phyloP scores from a whole-genome alignment of 1,140 invertebrate species.

The Caligus rogercresseyi region DNA sequence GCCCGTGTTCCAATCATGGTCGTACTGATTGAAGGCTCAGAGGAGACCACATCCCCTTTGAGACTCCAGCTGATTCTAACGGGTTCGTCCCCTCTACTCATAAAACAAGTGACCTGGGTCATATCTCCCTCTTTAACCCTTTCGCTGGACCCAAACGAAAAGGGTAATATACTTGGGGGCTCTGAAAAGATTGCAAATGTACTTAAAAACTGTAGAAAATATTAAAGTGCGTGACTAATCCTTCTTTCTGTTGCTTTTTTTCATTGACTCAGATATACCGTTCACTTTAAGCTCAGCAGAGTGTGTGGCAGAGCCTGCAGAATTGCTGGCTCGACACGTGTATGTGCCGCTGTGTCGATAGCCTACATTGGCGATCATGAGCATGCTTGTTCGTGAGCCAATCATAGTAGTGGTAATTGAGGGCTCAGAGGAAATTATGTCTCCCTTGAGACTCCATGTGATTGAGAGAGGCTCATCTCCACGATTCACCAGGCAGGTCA shows the following conservation, averaged over 20 bases:
- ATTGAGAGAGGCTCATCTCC: conserved; percentile 60
- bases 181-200: conserved; percentile 17
- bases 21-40: conserved; percentile 3
- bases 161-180: conserved; percentile 10
- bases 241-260: neutral
- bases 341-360: conserved; percentile 57
- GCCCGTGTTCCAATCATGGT: conserved; percentile 19
- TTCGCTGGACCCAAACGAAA: conserved; percentile 36
- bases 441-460: conserved; percentile 49
- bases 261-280: conserved; percentile 35
- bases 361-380: conserved; percentile 52
- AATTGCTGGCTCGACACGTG: conserved; percentile 42
- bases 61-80: conserved; percentile 20
- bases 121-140: conserved; percentile 52
- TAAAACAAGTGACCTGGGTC: conserved; percentile 22
- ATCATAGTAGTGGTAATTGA: conserved; percentile 32
- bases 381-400: conserved; percentile 46
- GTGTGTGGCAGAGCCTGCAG: conserved; percentile 33
- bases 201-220: neutral
- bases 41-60: conserved; percentile 10
- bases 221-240: conserved; percentile 17
- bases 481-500: conserved; percentile 58
- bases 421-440: conserved; percentile 28
- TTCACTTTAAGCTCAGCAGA: conserved; percentile 43
- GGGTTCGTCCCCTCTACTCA: conserved; percentile 24